Evolutionary conservation across 1,140 invertebrate genomes (phyloP).

Genomic region (Pogonus chalceus): DNA sequence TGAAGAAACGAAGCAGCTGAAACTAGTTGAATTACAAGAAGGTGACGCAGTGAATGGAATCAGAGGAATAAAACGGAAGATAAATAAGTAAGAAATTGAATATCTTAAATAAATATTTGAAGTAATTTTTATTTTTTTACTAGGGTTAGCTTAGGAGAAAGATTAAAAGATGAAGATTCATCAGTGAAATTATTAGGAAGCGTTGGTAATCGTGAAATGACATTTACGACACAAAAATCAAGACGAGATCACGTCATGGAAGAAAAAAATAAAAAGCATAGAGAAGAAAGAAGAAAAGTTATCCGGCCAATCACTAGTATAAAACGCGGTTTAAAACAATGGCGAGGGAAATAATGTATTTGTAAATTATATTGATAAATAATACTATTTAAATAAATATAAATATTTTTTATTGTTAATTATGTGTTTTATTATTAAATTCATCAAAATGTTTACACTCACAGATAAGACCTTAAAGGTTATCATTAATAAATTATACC

Average conservation of each 20-base stretch:
- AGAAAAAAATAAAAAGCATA: constrained; percentile 47
- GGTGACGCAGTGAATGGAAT: constrained; percentile 48
- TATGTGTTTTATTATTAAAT: not conserved
- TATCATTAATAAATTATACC: not conserved
- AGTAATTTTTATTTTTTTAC: no score
- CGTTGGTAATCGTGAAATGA: constrained; percentile 67
- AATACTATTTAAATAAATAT: not conserved
- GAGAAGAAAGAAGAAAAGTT: constrained; percentile 59
- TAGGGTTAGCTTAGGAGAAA: constrained; percentile 60
- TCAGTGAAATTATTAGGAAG: constrained; percentile 46
- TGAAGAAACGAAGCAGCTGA: constrained; percentile 38
- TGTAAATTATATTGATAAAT: not conserved
- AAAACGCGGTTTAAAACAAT: not conserved
- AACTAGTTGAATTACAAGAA: constrained; percentile 55
- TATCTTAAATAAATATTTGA: no score
- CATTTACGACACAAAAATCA: constrained; percentile 53
- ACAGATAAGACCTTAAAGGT: not conserved
- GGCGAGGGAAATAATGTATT: not conserved
- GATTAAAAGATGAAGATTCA: constrained; percentile 48
- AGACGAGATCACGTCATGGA: constrained; percentile 40
- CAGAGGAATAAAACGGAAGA: constrained; percentile 38
- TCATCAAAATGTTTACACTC: not conserved
- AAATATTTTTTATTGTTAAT: constrained; percentile 1
- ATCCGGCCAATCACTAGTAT: constrained; percentile 48
- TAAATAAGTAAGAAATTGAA: constrained; percentile 39